Conservation (phyloP, 2,797 vertebrate genomes). For the Acanthopagrus latus region DNA sequence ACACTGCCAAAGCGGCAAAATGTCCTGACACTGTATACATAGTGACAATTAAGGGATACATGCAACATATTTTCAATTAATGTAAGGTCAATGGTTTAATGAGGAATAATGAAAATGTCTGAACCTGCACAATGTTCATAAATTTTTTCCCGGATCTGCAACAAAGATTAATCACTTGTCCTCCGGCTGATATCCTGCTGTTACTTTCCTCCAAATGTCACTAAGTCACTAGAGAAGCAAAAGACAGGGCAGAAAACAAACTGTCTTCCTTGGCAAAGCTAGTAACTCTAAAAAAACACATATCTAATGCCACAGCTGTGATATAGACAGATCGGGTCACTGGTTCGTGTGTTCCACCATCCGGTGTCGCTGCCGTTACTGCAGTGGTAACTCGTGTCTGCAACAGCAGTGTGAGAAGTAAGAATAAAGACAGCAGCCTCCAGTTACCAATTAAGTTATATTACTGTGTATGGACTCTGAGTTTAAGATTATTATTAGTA, state of each 20-base stretch:
- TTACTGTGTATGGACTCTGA: too few relatives aligned
- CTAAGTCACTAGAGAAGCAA: conserved; percentile 24
- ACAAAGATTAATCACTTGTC: conserved; percentile 14
- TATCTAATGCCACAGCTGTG: not conserved
- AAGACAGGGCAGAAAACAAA: not conserved
- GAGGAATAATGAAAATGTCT: conserved; percentile 13
- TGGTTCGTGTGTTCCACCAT: too few relatives aligned
- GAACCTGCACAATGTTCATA: conserved; percentile 2
- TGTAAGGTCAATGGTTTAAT: not conserved
- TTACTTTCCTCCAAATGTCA: conserved; percentile 11
- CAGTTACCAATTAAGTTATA: too few relatives aligned
- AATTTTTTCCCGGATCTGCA: conserved; percentile 19
- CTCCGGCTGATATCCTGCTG: conserved; percentile 2
- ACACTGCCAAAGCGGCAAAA: not conserved
- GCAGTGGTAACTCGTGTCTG: too few relatives aligned
- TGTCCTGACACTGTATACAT: not conserved
- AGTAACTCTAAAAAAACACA: conserved; percentile 15
- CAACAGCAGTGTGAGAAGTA: too few relatives aligned
- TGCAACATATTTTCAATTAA: not conserved
- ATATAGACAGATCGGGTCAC: too few relatives aligned
- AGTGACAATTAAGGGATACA: not conserved
- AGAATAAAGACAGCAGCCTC: too few relatives aligned
- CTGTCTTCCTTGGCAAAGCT: not conserved
- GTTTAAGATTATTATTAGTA: too few relatives aligned
- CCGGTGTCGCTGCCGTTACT: too few relatives aligned